Base-by-base conservation (phyloP, 1,140 invertebrate species). In the Helicoverpa zea region DNA sequence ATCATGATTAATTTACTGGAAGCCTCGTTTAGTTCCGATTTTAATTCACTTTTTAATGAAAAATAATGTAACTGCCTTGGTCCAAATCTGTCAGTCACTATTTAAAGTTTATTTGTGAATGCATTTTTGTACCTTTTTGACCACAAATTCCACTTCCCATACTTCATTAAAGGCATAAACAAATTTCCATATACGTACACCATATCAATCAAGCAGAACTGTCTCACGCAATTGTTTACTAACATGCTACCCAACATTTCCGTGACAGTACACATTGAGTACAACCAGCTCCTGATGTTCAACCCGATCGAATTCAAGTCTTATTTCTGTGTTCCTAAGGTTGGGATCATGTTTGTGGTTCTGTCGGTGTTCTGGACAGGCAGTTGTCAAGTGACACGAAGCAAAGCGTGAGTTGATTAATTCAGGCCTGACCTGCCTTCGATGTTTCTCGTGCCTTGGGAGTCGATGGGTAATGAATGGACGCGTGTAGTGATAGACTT, bases 231-330 rank as follows among this genome's bases (percentile, higher is more conserved):
- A 86, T 81, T 91, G 88, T 89, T 90, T 90, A 88, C 88, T 86
- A 90, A 90, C 85, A 88, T 88, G 84, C 88, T 87, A 84, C 82
- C 81, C 84, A 82, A 90, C 85, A 87, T 88, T 68, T 79, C 76
- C 76, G 75, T 78, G 87, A 89, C 87, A 87, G 83, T 83, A 84
- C 75, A 85, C 81, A 81, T 84, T 79, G 73, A 81, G 79, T 76
- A 66, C 61, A 72, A 78, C 79, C 30, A 63, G 49, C 68, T 66
- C 23, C 61, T 23, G 13, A 12, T 52, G 16, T 3, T 12, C 51
- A 81, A 30, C 12, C 23, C 47, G 51, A 23, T 43, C 68, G 16
- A 81, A 59, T 80, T 66, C 74, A 35, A 58, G n/a, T 54, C 64
- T 52, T 85, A 83, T 77, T 29, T 11, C 49, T 43, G 14, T 16